These are phyloP conservation scores for Garrulus glandarius DNA, from an alignment of 2,797 vertebrate species.

Conservation along the genomic window DNA sequence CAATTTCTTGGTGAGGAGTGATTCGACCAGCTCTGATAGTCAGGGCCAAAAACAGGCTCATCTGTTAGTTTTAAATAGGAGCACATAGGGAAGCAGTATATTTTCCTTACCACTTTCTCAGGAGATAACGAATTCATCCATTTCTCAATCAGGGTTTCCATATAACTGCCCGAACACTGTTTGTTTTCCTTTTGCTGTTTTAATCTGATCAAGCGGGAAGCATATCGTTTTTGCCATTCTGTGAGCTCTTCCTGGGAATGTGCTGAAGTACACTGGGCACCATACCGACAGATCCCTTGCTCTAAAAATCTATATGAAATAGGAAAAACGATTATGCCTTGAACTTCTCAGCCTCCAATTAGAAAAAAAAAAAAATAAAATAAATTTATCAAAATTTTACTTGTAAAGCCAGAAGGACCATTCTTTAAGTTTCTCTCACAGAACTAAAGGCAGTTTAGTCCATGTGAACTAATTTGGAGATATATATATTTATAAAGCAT, in stretches of 20 bases:
- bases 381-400: neutral
- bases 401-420: neutral
- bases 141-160: constrained; percentile 98
- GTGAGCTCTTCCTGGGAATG: constrained; percentile 98
- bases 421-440: neutral
- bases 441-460: neutral
- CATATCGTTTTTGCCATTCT: constrained; percentile 97
- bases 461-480: neutral
- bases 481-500: neutral
- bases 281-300: constrained; percentile 96
- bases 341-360: neutral
- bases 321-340: neutral
- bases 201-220: constrained; percentile 92
- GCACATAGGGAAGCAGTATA: neutral
- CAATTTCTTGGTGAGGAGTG: neutral
- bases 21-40: neutral
- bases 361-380: neutral
- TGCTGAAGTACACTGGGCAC: constrained; percentile 97
- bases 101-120: constrained; percentile 92
- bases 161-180: constrained; percentile 95
- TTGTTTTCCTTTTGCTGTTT: constrained; percentile 98
- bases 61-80: neutral
- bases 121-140: constrained; percentile 99
- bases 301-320: constrained; percentile 88
- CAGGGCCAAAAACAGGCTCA: neutral